Percentiles rank a stretch among this genome's conserved stretches.
These are phyloP conservation scores for Coracias cyanogaster DNA, from an alignment of 2,797 vertebrate genomes.

Conservation along the genomic window DNA sequence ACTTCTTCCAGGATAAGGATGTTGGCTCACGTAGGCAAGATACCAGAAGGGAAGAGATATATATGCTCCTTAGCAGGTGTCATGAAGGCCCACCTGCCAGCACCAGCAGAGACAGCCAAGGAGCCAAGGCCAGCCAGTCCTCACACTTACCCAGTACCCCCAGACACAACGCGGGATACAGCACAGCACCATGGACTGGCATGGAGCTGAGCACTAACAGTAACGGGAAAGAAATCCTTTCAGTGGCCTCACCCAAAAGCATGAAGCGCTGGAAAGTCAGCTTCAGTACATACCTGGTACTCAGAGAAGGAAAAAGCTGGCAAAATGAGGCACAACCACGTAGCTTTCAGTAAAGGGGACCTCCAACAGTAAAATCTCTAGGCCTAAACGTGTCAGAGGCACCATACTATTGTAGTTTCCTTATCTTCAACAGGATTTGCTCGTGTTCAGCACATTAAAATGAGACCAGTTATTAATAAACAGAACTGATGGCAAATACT, in stretches of 20 bases:
- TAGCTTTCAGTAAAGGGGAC: not conserved
- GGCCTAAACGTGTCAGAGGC: not conserved
- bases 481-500: not conserved
- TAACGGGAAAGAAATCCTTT: not conserved
- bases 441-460: not conserved
- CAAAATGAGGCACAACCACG: rapidly evolving
- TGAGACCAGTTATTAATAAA: not conserved
- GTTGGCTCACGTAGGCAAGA: not conserved
- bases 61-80: not conserved
- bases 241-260: not conserved
- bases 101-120: not conserved
- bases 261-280: not conserved
- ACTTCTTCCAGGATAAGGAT: not conserved
- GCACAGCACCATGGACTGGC: rapidly evolving
- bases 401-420: not conserved
- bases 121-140: not conserved
- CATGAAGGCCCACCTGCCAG: not conserved
- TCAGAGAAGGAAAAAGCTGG: not conserved
- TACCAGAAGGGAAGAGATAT: not conserved
- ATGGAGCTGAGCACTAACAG: not conserved
- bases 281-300: not conserved
- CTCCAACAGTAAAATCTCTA: not conserved
- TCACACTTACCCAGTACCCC: rapidly evolving
- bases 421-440: not conserved
- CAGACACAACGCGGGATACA: not conserved